Evolutionary conservation across 2,888 invertebrate species (phyloP), one percentile per base, ranked within the genome.

Genomic region (Tachina lurida): DNA sequence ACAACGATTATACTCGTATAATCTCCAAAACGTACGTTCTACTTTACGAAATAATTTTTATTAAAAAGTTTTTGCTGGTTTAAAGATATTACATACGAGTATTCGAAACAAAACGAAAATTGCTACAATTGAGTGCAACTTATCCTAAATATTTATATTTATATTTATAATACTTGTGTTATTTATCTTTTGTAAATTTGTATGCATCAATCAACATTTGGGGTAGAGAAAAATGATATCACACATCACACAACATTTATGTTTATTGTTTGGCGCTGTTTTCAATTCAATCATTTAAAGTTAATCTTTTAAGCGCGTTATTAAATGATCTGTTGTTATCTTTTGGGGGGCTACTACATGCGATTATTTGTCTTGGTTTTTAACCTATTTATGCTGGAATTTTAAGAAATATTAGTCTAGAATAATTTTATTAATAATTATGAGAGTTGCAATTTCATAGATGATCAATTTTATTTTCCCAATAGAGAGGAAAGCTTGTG

Each of bases 201-300:
- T 63, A 39, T 74, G 43, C 60, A 62, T 45, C 62, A 54, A 52
- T 52, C 54, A 47, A 12, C n/a, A 56, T 15, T 52, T 78, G 7
- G 52, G 39, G 43, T n/a, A 12, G 19, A 39, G 17, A 39, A 52
- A 39, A 19, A 63, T 63, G 63, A 43, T 43, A 63, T 47, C 70
- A 70, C 19, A 12, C 39, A 56, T 5, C 31, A 62, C 60, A 70
- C 54, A 31, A 13, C 19, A 54, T 73, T 67, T 56, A 80, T 52
- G 17, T 56, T 70, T 56, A 63, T 82, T 82, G 62, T 78, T 82
- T 85, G 85, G 75, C 85, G 82, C 81, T 81, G 81, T 70, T 78
- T 82, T 74, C 43, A 78, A 71, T 82, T 82, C 22, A 77, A 76
- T 76, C 70, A 71, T 43, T 60, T 58, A 31, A 70, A 70, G 41